Base-by-base conservation (phyloP, 2,797 vertebrate species). In the Enoplosus armatus region DNA sequence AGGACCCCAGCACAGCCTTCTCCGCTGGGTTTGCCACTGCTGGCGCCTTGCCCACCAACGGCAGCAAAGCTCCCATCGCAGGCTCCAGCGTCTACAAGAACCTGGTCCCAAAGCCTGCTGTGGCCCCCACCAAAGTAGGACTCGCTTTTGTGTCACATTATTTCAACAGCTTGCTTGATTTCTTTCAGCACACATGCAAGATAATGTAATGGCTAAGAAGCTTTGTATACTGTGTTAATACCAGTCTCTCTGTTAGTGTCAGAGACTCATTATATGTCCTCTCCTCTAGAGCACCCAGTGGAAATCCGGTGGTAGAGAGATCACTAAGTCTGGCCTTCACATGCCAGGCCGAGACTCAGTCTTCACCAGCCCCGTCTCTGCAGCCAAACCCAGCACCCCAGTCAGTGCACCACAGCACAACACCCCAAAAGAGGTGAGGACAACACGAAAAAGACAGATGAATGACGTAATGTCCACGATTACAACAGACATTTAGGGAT, bases 21-120 rank as follows among this genome's bases (percentile, higher is more conserved):
- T 98, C 97, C 70, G 98, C 98, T 83, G 97, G 97, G 80, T 99
- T 99, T 82, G 97, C 98, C 79, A 97, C 95, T 86, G 94, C 97
- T 74, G 96, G 96, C 82, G 94, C 95, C 93, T 95, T 98, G 85
- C 95, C 97, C 90, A 94, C 96, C 93, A 99, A 98, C 56, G 97
- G 98, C 93, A 97, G 94, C 95, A 99, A 98, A 95, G 94, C 95
- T 84, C 97, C 96, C 90, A 95, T 96, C 58, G 87, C 96, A 88
- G 96, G 97, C 92, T 97, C 97, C 93, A 99, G 97, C 66, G 96
- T 99, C 92, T 99, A 99, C 95, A 99, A 99, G 95, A 99, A 98
- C 94, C 96, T 99, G 93, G 96, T 99, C 93, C 98, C 98, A 87
- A 99, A 99, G 94, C 96, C 98, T 85, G 97, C 95, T 83, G 95